Evolutionary conservation across 2,797 vertebrate species (phyloP), one percentile per base, ranked within the genome.

Genomic region (Vipera ursinii): DNA sequence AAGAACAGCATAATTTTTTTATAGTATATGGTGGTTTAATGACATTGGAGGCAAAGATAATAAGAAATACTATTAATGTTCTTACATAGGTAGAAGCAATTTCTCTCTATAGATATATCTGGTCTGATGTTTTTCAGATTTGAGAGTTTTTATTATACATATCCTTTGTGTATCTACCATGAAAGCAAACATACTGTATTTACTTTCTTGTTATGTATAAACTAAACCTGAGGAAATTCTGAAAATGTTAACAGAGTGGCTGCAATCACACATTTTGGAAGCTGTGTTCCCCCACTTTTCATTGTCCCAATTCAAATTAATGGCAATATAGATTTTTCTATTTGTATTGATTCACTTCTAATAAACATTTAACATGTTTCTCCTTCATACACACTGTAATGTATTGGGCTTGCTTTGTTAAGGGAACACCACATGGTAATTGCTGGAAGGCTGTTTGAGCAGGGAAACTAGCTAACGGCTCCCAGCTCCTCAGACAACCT

Each of bases 11-110:
- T 53, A 8, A 0, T 0, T 94, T 95, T 93, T 69, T 91, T 57
- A 88, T 86, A 28, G 91, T 7, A 86, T 15, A 93, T 92, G 91
- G 95, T 91, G 94, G 90, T 91, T 94, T 91, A 88, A 94, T 95
- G 17, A 44, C 92, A 92, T 65, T 92, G 90, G 0, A 89, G 90
- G 32, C 0, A n/a, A 85, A 94, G 28, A 0, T 94, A 94, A 92
- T 93, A 90, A 93, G 78, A 94, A 94, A 78, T 69, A 61, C 69
- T 0, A 48, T 87, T 88, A 90, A 86, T 0, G 51, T 87, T 87
- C 90, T 88, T 15, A 95, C 91, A 60, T 87, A 92, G 92, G 93
- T 82, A 88, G 56, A 94, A 85, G 63, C 1, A 63, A 94, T 95
- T 94, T 92, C 91, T 89, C 94, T 9, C 48, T 20, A 59, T 89